A percentile compares a stretch with the other conserved stretches of the same genome.
Evolutionary conservation across 2,888 invertebrate genomes (phyloP).

Genomic region (Ormyrus pomaceus): DNA sequence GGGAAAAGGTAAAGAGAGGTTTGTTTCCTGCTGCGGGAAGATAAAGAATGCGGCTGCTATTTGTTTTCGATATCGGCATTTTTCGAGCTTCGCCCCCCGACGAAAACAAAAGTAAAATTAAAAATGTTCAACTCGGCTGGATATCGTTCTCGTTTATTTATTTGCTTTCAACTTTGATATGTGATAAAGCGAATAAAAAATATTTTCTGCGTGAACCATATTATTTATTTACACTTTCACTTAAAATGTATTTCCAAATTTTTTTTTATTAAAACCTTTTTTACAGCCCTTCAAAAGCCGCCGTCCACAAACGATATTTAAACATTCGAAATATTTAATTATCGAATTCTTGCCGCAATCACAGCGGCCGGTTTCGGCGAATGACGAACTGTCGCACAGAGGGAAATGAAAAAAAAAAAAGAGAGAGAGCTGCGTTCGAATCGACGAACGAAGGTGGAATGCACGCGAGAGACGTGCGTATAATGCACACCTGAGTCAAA

Average conservation of each 20-base stretch:
- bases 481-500: constrained; percentile 70
- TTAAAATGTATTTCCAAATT: too few species aligned
- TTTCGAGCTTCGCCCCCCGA: background rate
- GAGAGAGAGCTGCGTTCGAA: constrained; percentile 39
- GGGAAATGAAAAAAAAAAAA: background rate
- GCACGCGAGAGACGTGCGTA: constrained; percentile 29
- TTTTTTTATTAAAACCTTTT: too few species aligned
- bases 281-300: too few species aligned
- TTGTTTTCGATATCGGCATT: constrained; percentile 42
- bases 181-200: too few species aligned
- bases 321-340: constrained; percentile 57
- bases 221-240: too few species aligned
- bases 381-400: constrained; percentile 30
- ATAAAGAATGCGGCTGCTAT: constrained; percentile 4
- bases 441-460: constrained; percentile 41
- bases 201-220: too few species aligned
- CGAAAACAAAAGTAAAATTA: constrained; percentile 15
- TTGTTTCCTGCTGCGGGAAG: too few species aligned
- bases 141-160: background rate
- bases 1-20: too few species aligned
- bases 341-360: constrained; percentile 49
- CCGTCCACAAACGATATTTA: background rate
- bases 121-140: background rate
- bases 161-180: background rate
- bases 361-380: constrained; percentile 22